A percentile compares a stretch with the other conserved stretches of the same genome.
phyloP scores from a whole-genome alignment of 2,888 invertebrate species.

The Nymphalis urticae region DNA sequence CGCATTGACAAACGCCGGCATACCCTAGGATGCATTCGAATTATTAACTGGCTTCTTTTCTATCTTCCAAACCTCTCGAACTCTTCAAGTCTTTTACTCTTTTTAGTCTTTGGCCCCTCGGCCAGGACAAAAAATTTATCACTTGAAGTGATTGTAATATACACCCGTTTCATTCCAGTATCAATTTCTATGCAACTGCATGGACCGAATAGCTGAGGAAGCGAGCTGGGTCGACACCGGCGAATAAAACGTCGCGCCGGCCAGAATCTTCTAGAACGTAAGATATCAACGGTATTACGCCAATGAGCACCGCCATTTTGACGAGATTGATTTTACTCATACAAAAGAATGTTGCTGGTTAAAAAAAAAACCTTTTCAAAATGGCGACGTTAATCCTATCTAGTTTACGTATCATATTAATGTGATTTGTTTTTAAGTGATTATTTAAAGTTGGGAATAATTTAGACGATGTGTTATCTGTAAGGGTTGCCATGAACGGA shows the following conservation, averaged over 20 bases:
- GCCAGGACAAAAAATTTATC: no score
- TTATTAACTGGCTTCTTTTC: no score
- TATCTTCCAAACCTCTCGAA: no score
- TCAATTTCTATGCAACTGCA: conserved; percentile 95
- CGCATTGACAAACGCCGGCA: no score
- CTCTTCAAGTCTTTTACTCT: no score
- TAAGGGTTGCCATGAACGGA: conserved; percentile 31
- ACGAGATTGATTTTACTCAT: conserved; percentile 6
- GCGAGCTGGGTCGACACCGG: conserved; percentile 91
- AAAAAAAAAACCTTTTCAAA: conserved; percentile 13
- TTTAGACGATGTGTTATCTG: conserved; percentile 29
- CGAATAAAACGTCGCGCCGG: conserved; percentile 79
- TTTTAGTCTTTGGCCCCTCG: no score
- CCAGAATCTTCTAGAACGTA: conserved; percentile 33
- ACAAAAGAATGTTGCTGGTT: conserved; percentile 4
- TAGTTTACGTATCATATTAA: conserved; percentile 34
- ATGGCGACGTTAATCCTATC: conserved; percentile 35
- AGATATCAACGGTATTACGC: conserved; percentile 42
- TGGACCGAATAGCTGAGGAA: conserved; percentile 97
- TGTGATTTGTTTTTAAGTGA: conserved; percentile 33
- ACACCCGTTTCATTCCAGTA: conserved; percentile 84
- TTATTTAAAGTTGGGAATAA: conserved; percentile 28
- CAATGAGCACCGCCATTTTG: conserved; percentile 35
- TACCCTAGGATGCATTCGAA: no score
- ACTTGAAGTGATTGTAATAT: not conserved